phyloP scores from a whole-genome alignment of 2,797 vertebrate genomes.

The Pogoniulus pusillus region DNA sequence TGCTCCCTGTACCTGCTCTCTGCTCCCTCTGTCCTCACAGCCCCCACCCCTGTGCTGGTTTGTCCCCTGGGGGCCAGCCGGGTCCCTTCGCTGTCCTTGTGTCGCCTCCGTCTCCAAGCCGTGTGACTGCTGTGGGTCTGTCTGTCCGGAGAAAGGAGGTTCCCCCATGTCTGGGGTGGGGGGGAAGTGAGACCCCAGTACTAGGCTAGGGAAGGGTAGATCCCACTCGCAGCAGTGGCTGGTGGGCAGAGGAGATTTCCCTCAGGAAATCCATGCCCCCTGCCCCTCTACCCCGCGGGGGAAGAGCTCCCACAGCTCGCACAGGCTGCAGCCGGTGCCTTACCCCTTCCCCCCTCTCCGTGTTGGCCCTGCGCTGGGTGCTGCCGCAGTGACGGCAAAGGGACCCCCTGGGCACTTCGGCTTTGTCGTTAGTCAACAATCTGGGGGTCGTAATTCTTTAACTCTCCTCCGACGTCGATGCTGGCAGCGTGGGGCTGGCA shows the following conservation, averaged over 20 bases:
- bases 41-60: neutral
- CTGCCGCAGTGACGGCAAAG: neutral
- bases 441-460: neutral
- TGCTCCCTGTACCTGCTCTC: neutral
- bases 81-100: neutral
- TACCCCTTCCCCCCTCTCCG: neutral
- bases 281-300: rapidly evolving
- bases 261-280: rapidly evolving
- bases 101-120: neutral
- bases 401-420: neutral
- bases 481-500: rapidly evolving
- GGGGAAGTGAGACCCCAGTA: neutral
- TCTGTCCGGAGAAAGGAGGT: no score
- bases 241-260: neutral
- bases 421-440: neutral
- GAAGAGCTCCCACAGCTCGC: neutral
- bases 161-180: rapidly evolving
- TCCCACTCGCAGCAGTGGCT: rapidly evolving
- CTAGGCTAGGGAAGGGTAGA: neutral
- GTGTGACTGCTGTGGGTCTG: neutral
- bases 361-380: no score
- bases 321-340: neutral
- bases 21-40: neutral
- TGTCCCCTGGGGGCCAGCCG: neutral
- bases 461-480: rapidly evolving